Base-by-base conservation (phyloP, 2,888 invertebrate species). In the Microctonus brassicae region DNA sequence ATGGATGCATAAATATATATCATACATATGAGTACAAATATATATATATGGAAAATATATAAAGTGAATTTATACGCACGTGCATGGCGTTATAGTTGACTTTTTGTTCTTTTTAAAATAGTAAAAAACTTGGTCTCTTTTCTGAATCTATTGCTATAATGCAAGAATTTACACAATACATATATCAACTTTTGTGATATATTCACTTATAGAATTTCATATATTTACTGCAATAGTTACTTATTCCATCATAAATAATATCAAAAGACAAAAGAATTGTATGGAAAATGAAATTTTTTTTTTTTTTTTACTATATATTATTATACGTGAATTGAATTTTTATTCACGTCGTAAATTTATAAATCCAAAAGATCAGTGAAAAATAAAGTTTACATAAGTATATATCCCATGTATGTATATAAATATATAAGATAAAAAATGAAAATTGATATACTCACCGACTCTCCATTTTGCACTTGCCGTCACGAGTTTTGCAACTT, bases 401-500 rank as follows among this genome's bases (percentile, higher is more conserved):
- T n/a, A n/a, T n/a, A n/a, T n/a, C n/a, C n/a, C n/a, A 29, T 29
- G 3, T 29, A 29, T 29, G 29, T 29, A 57, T n/a, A 58, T 29
- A 17, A n/a, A n/a, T n/a, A 33, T 24, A 58, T 13, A 36, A 26
- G 52, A 61, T 62, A 34, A 17, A 17, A 26, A 17, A 33, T 36
- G 42, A 20, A 60, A 39, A 17, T 65, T 57, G 36, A 53, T 22
- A n/a, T n/a, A 84, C 90, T 90, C 88, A 95, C 96, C 95, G 94
- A 90, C 94, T 94, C 81, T 95, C 95, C 95, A 95, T 96, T 82
- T 93, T 92, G 88, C 96, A 96, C 88, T 94, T 94, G 86, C 94
- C 94, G 82, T 95, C 95, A 77, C 94, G 91, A 77, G 93, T 94
- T 88, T 95, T 95, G 90, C 96, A 96, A 86, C 94, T 94, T 78